Evolutionary conservation across 2,888 invertebrate genomes (phyloP).

Genomic region (Cetonia aurata): DNA sequence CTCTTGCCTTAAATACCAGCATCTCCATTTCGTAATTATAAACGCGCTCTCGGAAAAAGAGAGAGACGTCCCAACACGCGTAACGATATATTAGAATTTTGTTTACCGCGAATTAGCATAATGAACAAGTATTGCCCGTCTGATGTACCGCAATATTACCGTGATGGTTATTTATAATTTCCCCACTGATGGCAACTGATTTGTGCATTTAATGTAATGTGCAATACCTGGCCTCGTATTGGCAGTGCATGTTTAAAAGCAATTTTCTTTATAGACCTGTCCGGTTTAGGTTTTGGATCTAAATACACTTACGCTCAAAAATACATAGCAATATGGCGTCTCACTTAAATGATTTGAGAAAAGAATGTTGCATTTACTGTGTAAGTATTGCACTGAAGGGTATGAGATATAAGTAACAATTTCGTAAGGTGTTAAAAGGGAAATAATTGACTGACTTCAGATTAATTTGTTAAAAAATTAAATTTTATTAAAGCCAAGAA

Average conservation of each 20-base stretch:
- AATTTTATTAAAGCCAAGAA: too few relatives aligned
- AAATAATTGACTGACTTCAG: too few relatives aligned
- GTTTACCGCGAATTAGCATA: slow-evolving; percentile 33
- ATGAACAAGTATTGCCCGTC: background rate
- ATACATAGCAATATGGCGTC: background rate
- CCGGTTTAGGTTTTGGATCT: background rate
- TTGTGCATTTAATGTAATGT: slow-evolving; percentile 7
- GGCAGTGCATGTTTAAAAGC: slow-evolving; percentile 12
- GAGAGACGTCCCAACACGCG: background rate
- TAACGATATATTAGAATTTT: slow-evolving; percentile 31
- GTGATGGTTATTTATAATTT: slow-evolving; percentile 22
- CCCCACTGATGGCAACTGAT: slow-evolving; percentile 2
- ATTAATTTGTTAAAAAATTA: too few relatives aligned
- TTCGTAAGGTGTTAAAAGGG: too few relatives aligned
- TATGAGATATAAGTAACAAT: too few relatives aligned
- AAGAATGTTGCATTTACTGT: background rate
- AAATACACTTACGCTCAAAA: too few relatives aligned
- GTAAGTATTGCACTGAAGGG: too few relatives aligned
- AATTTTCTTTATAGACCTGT: slow-evolving; percentile 6
- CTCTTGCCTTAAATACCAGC: slow-evolving; percentile 26
- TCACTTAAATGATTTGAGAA: background rate
- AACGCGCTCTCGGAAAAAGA: background rate
- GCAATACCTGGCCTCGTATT: slow-evolving; percentile 1
- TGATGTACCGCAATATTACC: slow-evolving; percentile 5
- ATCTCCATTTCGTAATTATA: slow-evolving; percentile 23